Evolutionary conservation across 2,888 invertebrate species (phyloP).

Genomic region (Apotomis betuletana): DNA sequence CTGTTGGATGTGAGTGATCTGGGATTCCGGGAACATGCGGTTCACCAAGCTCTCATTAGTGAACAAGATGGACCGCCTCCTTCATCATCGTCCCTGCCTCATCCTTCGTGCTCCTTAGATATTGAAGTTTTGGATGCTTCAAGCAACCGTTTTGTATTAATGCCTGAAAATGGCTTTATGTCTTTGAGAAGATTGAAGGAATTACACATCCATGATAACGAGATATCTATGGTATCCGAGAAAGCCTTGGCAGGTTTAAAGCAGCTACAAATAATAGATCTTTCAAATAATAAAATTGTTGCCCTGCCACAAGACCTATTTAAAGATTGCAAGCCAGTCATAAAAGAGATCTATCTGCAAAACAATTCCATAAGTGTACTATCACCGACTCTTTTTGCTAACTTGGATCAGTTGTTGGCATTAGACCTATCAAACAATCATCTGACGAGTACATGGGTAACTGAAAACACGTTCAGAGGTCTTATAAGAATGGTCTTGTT

Average conservation of each 20-base stretch:
- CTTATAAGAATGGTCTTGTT: conserved; percentile 93
- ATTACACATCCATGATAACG: conserved; percentile 93
- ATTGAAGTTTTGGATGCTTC: conserved; percentile 93
- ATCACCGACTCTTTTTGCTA: conserved; percentile 93
- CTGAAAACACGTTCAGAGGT: conserved; percentile 92
- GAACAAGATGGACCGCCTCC: conserved; percentile 80
- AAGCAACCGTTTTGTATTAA: conserved; percentile 91
- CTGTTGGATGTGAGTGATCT: conserved; percentile 94
- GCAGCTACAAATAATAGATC: conserved; percentile 92
- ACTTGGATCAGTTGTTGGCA: conserved; percentile 90
- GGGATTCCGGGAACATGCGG: conserved; percentile 90
- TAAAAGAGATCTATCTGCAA: conserved; percentile 94
- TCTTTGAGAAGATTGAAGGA: conserved; percentile 90
- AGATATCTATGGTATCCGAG: conserved; percentile 94
- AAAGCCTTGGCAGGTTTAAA: conserved; percentile 91
- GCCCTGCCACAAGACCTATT: conserved; percentile 94
- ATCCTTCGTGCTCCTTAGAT: conserved; percentile 88
- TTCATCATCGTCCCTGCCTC: conserved; percentile 70
- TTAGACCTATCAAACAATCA: conserved; percentile 94
- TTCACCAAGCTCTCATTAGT: conserved; percentile 86
- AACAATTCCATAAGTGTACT: conserved; percentile 95
- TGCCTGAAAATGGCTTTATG: conserved; percentile 93
- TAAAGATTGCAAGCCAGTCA: conserved; percentile 88
- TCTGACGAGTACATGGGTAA: conserved; percentile 93
- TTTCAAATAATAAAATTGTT: conserved; percentile 95